Evolutionary conservation across 2,888 invertebrate genomes (phyloP), one percentile per base, ranked within the genome.

Genomic region (Allacma fusca): DNA sequence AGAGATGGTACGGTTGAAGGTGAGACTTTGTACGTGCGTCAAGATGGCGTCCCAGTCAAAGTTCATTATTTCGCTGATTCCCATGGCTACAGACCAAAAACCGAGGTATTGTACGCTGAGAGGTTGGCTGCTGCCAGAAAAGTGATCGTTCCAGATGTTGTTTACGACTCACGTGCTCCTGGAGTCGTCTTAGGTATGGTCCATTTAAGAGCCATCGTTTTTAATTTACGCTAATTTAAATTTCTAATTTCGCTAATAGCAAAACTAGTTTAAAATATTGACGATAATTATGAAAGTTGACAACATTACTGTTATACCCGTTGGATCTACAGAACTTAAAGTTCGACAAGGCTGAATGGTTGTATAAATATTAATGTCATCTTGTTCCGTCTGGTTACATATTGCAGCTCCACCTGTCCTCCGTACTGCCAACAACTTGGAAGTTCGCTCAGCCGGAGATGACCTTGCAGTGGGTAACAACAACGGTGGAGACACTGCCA

Each of bases 21-120:
- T 21, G 84, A 84, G 76, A 81, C 81, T 64, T 68, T 83, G 13
- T 81, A 82, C 77, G 78, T 83, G 19, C 68, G 84, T 43, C 81
- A 81, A 19, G 84, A 84, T 64, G 84, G 84, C 16, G 79, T 83
- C 40, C 83, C 82, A 19, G 78, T 83, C 28, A 82, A 82, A 80
- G 83, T 84, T 43, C 83, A 83, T 76, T 83, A 83, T 65, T 84
- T 82, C 78, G 84, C 84, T 23, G 82, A 84, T 80, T 77, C 79
- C 57, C 62, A 80, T 50, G 82, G 83, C 12, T 80, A 80, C 68
- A 64, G 82, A 43, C 84, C 84, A 76, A 79, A 80, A 65, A 82
- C 81, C 1, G 83, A 84, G 75, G 81, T 84, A 69, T 75, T 83
- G 29, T 83, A 83, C 65, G 77, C 81, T 28, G 83, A 83, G 44